A percentile compares a stretch with the other conserved stretches of the same genome.
These are phyloP conservation scores for Dolichopus griseipennis DNA, from an alignment of 2,888 invertebrate species.

Conservation along the genomic window DNA sequence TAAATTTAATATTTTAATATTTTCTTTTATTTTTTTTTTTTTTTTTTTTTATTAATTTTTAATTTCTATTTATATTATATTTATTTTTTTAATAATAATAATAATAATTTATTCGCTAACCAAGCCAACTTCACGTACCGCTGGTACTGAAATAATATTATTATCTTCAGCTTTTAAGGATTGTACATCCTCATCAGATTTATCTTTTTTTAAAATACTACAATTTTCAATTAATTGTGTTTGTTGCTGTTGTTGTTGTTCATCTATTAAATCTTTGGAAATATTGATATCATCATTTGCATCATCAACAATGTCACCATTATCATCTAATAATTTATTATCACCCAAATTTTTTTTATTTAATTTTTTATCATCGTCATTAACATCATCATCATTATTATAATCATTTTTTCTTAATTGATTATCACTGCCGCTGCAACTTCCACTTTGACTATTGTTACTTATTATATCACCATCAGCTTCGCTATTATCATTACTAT, in stretches of 20 bases:
- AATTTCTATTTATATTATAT: neutral
- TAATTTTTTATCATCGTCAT: constrained; percentile 8
- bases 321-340: constrained; percentile 4
- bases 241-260: constrained; percentile 13
- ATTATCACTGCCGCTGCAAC: constrained; percentile 8
- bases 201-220: constrained; percentile 20
- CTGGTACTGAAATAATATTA: constrained; percentile 8
- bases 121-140: constrained; percentile 40
- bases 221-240: constrained; percentile 15
- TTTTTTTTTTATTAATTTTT: no score
- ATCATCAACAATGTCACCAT: neutral
- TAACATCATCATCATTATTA: neutral
- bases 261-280: constrained; percentile 15
- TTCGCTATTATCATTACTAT: constrained; percentile 19
- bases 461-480: constrained; percentile 5
- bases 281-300: constrained; percentile 7
- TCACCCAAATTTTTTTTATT: constrained; percentile 8
- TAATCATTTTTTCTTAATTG: neutral
- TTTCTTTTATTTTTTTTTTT: neutral
- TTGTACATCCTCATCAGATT: constrained; percentile 12
- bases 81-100: no score
- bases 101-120: constrained; percentile 37
- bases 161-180: neutral
- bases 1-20: neutral
- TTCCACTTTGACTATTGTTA: no score